These are phyloP conservation scores for Steinernema carpocapsae DNA, from an alignment of 2,888 invertebrate species.

Conservation along the genomic window DNA sequence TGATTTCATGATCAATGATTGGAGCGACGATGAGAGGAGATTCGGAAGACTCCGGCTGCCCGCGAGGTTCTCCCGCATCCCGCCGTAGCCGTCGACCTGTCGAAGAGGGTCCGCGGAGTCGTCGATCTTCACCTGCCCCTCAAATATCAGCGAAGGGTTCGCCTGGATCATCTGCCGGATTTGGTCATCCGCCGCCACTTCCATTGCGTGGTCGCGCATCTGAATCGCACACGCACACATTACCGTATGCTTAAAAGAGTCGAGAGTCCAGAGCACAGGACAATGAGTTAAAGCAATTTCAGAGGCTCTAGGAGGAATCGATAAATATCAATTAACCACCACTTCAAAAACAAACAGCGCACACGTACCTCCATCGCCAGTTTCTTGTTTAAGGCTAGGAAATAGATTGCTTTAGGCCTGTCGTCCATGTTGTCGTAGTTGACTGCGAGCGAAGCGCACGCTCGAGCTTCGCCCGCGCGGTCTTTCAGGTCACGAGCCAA, in stretches of 20 bases:
- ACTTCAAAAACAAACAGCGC: neutral
- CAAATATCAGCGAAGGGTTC: neutral
- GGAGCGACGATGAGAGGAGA: slow-evolving; percentile 17
- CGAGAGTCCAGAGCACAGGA: neutral
- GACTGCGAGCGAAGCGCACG: slow-evolving; percentile 12
- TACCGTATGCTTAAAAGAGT: neutral
- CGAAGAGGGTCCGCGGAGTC: slow-evolving; percentile 23
- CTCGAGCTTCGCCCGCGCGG: slow-evolving; percentile 68
- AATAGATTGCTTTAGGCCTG: slow-evolving; percentile 22
- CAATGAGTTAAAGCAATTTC: neutral
- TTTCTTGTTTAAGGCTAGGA: slow-evolving; percentile 19
- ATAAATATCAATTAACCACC: slow-evolving; percentile 33
- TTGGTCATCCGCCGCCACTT: slow-evolving; percentile 21
- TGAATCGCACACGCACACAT: slow-evolving; percentile 19
- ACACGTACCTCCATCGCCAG: slow-evolving; percentile 15
- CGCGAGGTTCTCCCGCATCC: neutral
- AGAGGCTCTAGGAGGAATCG: neutral
- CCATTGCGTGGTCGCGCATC: slow-evolving; percentile 39
- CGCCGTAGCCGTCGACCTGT: neutral
- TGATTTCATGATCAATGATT: slow-evolving; percentile 19
- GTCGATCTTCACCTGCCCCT: slow-evolving; percentile 13
- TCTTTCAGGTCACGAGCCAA: slow-evolving; percentile 75
- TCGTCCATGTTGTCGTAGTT: slow-evolving; percentile 25
- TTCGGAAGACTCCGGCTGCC: slow-evolving; percentile 25
- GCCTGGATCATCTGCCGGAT: neutral